A percentile compares a stretch with the other conserved stretches of the same genome.
Evolutionary conservation across 2,797 vertebrate species (phyloP).

Genomic region (Pseudochirops corinnae): DNA sequence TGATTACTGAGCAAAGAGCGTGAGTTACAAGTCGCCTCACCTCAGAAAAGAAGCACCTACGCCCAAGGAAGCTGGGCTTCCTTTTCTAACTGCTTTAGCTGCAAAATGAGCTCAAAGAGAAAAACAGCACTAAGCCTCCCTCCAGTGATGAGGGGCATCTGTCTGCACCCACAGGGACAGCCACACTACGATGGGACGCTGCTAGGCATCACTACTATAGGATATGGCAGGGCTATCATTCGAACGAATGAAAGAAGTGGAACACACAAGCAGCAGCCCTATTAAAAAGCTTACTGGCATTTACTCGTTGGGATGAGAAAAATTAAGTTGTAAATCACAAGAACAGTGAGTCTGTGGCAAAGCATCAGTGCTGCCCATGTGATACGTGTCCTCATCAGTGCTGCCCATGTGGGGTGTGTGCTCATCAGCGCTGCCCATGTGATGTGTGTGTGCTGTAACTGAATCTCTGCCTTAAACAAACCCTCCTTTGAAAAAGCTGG

Average conservation of each 20-base stretch:
- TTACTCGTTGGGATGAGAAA: not conserved
- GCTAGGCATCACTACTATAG: no score
- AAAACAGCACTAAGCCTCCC: not conserved
- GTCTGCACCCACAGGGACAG: not conserved
- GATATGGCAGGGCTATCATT: not conserved
- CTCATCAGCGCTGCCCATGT: no score
- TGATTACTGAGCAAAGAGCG: not conserved
- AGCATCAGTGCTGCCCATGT: no score
- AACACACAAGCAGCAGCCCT: not conserved
- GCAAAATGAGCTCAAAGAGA: not conserved
- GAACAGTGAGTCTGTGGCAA: not conserved
- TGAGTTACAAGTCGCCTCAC: not conserved
- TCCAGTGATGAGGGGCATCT: not conserved
- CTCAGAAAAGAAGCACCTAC: not conserved
- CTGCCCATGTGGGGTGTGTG: no score
- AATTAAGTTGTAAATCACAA: not conserved
- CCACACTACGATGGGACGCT: not conserved
- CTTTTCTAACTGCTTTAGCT: not conserved
- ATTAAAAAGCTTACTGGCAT: not conserved
- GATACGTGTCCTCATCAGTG: not conserved
- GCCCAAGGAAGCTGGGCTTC: no score
- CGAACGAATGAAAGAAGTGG: not conserved
- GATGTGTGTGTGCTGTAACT: rapidly evolving
- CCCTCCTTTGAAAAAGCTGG: not conserved
- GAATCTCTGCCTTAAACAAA: not conserved